Evolutionary conservation across 1,140 invertebrate species (phyloP).

Genomic region (Choristoneura fumiferana): DNA sequence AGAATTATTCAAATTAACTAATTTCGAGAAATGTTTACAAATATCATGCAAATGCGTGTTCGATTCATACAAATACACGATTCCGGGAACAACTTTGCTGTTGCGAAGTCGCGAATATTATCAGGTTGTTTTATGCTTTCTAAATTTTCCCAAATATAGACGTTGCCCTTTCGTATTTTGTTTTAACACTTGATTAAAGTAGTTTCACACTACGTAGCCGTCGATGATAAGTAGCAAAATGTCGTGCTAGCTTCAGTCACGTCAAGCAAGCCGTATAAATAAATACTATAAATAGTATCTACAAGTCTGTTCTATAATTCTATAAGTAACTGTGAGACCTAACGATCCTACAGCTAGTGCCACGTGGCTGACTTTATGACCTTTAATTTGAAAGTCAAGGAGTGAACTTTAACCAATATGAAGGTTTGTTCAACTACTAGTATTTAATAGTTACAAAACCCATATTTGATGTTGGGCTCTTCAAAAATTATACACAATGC

Average conservation of each 20-base stretch:
- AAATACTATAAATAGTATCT: neutral
- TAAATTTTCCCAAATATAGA: too few species aligned
- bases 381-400: constrained; percentile 14
- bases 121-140: too few species aligned
- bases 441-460: too few species aligned
- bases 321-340: neutral
- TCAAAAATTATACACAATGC: too few species aligned
- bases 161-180: too few species aligned
- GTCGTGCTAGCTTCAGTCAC: neutral
- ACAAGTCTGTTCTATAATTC: neutral
- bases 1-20: neutral
- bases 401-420: neutral
- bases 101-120: too few species aligned
- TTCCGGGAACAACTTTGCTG: neutral
- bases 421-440: too few species aligned
- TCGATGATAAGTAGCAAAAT: neutral
- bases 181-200: too few species aligned
- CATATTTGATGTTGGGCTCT: neutral
- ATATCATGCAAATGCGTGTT: constrained; percentile 12
- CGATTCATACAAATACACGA: neutral
- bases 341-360: neutral
- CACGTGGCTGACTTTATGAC: neutral
- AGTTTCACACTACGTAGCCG: too few species aligned
- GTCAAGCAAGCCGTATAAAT: neutral
- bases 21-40: constrained; percentile 13